Evolutionary conservation across 2,797 vertebrate genomes (phyloP).

Genomic region (Macrochelys suwanniensis): DNA sequence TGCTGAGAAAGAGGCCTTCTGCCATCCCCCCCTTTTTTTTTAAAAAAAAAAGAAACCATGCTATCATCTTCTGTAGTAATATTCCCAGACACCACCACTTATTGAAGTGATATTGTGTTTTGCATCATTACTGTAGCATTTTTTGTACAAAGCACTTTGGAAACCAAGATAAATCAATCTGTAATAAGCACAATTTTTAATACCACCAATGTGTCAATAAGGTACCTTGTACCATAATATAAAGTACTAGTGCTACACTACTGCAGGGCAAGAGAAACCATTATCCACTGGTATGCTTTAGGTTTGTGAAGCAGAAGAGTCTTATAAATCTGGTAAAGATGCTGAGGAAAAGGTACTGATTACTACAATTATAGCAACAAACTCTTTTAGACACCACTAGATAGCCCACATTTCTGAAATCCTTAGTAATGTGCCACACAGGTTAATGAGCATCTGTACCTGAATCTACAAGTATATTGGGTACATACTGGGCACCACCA

Average conservation of each 20-base stretch:
- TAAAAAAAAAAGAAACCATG: background rate
- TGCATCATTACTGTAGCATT: background rate
- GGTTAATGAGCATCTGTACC: background rate
- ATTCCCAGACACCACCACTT: slow-evolving; percentile 1
- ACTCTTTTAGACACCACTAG: background rate
- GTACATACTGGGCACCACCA: background rate
- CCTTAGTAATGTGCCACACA: background rate
- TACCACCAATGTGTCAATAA: background rate
- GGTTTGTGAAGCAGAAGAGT: background rate
- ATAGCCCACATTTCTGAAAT: background rate
- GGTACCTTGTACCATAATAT: background rate
- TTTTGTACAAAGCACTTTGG: background rate
- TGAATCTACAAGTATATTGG: background rate
- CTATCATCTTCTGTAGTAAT: slow-evolving; percentile 11
- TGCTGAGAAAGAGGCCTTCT: slow-evolving; percentile 38
- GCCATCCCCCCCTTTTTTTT: background rate
- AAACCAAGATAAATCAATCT: background rate
- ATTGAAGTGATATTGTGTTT: background rate
- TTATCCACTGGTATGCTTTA: background rate
- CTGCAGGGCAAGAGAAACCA: background rate
- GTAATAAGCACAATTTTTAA: background rate
- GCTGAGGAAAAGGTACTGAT: background rate
- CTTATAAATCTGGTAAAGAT: slow-evolving; percentile 15
- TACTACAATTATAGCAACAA: background rate
- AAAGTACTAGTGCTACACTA: background rate